phyloP scores from a whole-genome alignment of 2,797 vertebrate species.

The Hoplostethus atlanticus region DNA sequence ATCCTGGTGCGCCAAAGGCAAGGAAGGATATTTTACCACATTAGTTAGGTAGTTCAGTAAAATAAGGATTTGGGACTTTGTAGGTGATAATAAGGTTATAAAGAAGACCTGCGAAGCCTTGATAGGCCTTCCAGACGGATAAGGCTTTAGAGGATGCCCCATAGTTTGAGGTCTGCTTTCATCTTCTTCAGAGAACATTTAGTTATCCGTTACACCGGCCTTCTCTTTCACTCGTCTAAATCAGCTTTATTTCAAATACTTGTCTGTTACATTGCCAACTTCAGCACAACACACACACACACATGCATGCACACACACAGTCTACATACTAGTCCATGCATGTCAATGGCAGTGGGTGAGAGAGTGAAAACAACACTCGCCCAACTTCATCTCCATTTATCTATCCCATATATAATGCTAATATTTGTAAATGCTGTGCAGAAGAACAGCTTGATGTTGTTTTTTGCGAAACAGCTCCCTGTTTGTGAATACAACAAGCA shows the following conservation, averaged over 20 bases:
- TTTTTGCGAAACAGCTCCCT: slow-evolving; percentile 66
- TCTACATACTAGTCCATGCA: slow-evolving; percentile 20
- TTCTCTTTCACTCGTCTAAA: slow-evolving; percentile 46
- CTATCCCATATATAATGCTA: slow-evolving; percentile 76
- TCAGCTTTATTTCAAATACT: slow-evolving; percentile 32
- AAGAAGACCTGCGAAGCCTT: slow-evolving; percentile 35
- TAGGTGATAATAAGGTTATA: slow-evolving; percentile 55
- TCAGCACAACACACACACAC: slow-evolving; percentile 7
- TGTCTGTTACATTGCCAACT: slow-evolving; percentile 26
- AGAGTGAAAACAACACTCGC: slow-evolving; percentile 54
- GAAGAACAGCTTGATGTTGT: slow-evolving; percentile 61
- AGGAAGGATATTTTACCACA: slow-evolving; percentile 57
- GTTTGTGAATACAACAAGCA: slow-evolving; percentile 58
- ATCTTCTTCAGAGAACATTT: slow-evolving; percentile 24
- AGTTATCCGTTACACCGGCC: slow-evolving; percentile 30
- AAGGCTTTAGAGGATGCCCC: slow-evolving; percentile 26
- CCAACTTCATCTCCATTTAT: slow-evolving; percentile 62
- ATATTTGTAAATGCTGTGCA: slow-evolving; percentile 76
- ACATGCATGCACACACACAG: slow-evolving; percentile 9
- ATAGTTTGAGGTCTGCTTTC: slow-evolving; percentile 5
- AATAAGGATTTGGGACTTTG: slow-evolving; percentile 48
- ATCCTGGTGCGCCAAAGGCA: slow-evolving; percentile 68
- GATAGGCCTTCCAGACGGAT: slow-evolving; percentile 38
- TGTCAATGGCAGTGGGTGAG: slow-evolving; percentile 5
- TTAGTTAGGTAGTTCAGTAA: slow-evolving; percentile 45